phyloP scores from a whole-genome alignment of 1,140 invertebrate genomes.

The Zaprionus africanus region DNA sequence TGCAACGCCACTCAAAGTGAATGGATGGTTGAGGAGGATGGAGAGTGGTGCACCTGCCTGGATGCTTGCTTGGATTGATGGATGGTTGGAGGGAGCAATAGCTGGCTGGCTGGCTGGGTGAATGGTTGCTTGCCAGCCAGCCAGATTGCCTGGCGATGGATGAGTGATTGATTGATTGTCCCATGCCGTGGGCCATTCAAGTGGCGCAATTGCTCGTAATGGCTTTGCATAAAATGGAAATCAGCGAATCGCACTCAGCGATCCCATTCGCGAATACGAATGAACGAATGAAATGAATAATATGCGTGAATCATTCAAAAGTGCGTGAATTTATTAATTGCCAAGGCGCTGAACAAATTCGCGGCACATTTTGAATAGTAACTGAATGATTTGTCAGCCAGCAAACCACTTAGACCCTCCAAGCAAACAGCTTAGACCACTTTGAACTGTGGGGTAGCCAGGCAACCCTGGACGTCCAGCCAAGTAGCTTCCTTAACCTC shows the following conservation, averaged over 20 bases:
- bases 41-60: neutral
- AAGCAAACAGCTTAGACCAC: neutral
- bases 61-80: slow-evolving; percentile 29
- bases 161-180: slow-evolving; percentile 75
- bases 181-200: slow-evolving; percentile 51
- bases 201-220: slow-evolving; percentile 77
- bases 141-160: slow-evolving; percentile 38
- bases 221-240: slow-evolving; percentile 80
- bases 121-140: slow-evolving; percentile 39
- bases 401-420: neutral
- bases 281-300: neutral
- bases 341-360: neutral
- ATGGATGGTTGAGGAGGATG: slow-evolving; percentile 55
- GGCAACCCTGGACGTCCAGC: neutral
- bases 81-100: neutral
- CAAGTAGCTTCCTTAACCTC: neutral
- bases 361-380: neutral
- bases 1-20: slow-evolving; percentile 71
- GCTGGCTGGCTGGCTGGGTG: slow-evolving; percentile 34
- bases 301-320: slow-evolving; percentile 18
- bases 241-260: slow-evolving; percentile 31
- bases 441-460: neutral
- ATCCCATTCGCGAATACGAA: neutral
- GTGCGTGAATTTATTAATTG: slow-evolving; percentile 7
- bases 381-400: neutral